phyloP scores from a whole-genome alignment of 2,113 vertebrate species.

The Campylomormyrus tamandua region DNA sequence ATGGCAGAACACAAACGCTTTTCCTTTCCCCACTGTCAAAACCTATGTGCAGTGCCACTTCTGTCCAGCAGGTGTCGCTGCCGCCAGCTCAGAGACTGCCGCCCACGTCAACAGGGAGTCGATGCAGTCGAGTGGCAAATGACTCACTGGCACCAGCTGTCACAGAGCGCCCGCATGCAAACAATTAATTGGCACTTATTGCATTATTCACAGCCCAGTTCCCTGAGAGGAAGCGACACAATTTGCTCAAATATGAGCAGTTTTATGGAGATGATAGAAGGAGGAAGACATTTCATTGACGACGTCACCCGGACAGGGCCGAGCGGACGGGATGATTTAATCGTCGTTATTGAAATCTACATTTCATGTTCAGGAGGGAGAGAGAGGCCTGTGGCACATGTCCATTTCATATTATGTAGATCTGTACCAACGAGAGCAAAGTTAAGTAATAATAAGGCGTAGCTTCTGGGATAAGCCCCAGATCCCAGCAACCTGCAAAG shows the following conservation, averaged over 20 bases:
- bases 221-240: background rate
- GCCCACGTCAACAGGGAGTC: background rate
- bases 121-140: background rate
- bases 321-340: background rate
- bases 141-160: background rate
- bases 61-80: background rate
- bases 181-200: slow-evolving; percentile 14
- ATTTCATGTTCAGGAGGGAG: background rate
- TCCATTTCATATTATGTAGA: background rate
- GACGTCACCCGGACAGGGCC: background rate
- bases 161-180: background rate
- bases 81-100: background rate
- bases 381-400: background rate
- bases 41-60: background rate
- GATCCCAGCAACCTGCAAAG: background rate
- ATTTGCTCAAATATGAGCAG: slow-evolving; percentile 7
- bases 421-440: background rate
- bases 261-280: background rate
- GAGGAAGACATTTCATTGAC: background rate
- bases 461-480: background rate
- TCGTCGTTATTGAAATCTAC: background rate
- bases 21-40: background rate
- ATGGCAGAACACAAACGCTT: background rate
- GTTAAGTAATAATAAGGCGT: background rate
- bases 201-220: slow-evolving; percentile 4